Conservation (phyloP, 2,113 vertebrate genomes). For the Merops nubicus region DNA sequence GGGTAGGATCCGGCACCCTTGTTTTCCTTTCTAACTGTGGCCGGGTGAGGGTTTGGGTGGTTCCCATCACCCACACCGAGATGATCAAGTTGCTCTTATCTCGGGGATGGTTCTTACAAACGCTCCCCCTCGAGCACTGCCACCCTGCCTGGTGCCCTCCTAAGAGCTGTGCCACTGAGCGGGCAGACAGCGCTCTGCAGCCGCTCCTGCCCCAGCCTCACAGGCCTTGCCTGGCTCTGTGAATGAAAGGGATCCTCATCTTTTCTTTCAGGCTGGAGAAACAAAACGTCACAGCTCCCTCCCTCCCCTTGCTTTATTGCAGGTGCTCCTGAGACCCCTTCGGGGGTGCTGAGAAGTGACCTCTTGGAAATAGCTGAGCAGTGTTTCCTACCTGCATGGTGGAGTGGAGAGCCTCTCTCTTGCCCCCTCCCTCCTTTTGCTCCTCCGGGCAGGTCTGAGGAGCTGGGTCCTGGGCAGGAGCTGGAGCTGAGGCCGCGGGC, state of each 20-base stretch:
- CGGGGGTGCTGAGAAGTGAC: background rate
- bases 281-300: background rate
- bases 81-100: background rate
- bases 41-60: background rate
- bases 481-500: accelerated
- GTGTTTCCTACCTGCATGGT: slow-evolving; percentile 71
- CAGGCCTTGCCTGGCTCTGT: background rate
- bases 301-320: background rate
- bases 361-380: accelerated
- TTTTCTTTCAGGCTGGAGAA: background rate
- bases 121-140: background rate
- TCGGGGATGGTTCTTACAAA: background rate
- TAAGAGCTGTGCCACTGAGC: background rate
- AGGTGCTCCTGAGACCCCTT: background rate
- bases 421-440: background rate
- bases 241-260: accelerated
- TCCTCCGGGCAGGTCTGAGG: background rate
- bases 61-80: background rate
- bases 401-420: background rate
- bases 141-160: background rate
- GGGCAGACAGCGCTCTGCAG: accelerated
- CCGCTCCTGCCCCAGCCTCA: background rate
- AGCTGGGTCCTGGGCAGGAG: accelerated
- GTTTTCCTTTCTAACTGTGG: background rate
- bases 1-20: background rate